Evolutionary conservation across 30 jellyfish, hydroid and myxozoan species (phyloP), one percentile per base, ranked within the genome.

Genomic region (Aurelia aurita): DNA sequence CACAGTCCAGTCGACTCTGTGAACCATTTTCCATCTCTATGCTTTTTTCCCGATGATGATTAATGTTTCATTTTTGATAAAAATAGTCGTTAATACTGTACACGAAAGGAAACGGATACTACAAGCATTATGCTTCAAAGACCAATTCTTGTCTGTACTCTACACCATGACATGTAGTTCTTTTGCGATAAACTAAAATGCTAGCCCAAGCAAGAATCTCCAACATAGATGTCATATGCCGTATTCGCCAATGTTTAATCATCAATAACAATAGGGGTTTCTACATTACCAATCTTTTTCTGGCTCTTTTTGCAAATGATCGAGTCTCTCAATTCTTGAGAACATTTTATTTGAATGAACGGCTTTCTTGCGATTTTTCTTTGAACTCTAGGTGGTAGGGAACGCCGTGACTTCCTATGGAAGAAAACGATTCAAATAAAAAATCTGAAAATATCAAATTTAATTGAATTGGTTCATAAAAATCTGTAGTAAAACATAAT

Each of bases 341-440:
- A 94, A 65, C 99, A 94, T 72, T 87, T 87, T 54, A 94, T 94
- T 64, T 94, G 99, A 44, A 94, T 91, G 54, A 94, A 94, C 74
- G 99, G 99, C 85, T 84, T 81, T 54, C 99, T 93, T 29, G 99
- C 99, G 29, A 94, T 87, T 82, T 94, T 94, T 66, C 99, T 69
- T 77, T 94, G 99, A 16, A 82, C 97, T 66, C 97, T 90, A 14
- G 93, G 85, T 1, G 99, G 99, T 72, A 94, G 87, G 43, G 97
- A 86, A n/a, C 99, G 94, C 83, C 99, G 77, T 6, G 99, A 82
- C 86, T 87, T 88, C 93, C 99, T 94, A 65, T 49, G 74, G 16
- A 31, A 64, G 53, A 71, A 47, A 22, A 32, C n/a, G 58, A 68
- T 25, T 29, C 34, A 22, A 44, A 9, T 32, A 5, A 39, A 16